Base-by-base conservation (phyloP, 2,888 invertebrate genomes). In the Ochropleura plecta region DNA sequence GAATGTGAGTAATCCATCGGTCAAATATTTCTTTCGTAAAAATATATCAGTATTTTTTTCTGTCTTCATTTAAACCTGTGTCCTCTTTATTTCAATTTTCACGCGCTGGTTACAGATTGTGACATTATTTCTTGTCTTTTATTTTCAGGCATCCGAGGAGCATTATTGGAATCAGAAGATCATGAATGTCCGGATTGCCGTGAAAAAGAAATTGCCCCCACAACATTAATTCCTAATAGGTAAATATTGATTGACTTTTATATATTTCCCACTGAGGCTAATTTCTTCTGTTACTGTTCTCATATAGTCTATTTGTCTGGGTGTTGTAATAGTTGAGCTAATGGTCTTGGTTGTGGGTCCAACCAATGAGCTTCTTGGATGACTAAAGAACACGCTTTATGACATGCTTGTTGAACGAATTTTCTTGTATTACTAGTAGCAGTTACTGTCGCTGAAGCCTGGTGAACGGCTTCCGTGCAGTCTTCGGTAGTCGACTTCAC, bases 121-220 rank as follows among this genome's bases (percentile, higher is more conserved):
- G 1, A n/a, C 30, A 18, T 0, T 57, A 63, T 57, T 6, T 64
- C 48, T 60, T 53, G 53, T 79, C 0, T 74, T 81, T 64, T 70
- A 72, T 86, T 91, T 86, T 53, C 90, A 99, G 99, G 99, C 96
- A 98, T 99, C 77, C 97, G 99, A 83, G 98, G 98, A 79, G 98
- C 98, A 64, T 95, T 99, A 66, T 93, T 99, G 73, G 99, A 99
- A 91, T 98, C 99, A 0, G 99, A 99, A 90, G 99, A 99, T 80
- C 99, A 99, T 89, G 98, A 99, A 92, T 99, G 99, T 94, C 99
- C 99, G 0, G 98, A 98, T 89, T 99, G 99, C 92, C 98, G 98
- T 76, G 99, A 99, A 92, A 98, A 98, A 88, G 99, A 99, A 89
- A 98, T 99, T 64, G 98, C 99, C 0, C 99, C 99, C 0, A 98